A percentile compares a stretch with the other conserved stretches of the same genome.
These are phyloP conservation scores for Synaphobranchus kaupii DNA, from an alignment of 2,797 vertebrate genomes.

Conservation along the genomic window DNA sequence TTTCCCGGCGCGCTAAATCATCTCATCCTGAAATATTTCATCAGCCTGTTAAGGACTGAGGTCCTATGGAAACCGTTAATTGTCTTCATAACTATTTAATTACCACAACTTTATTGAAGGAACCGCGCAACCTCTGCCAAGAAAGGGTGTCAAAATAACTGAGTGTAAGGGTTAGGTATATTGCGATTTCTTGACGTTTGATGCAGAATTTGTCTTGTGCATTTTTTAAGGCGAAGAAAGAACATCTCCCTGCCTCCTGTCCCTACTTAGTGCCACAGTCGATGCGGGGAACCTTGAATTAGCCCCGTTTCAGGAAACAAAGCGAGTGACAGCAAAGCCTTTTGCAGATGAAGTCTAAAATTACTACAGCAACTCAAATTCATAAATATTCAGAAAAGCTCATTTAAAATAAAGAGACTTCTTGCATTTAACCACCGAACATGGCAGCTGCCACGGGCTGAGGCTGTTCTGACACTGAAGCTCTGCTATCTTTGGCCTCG, in stretches of 20 bases:
- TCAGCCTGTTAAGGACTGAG: slow-evolving; percentile 42
- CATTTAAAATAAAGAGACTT: background rate
- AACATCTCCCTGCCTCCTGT: slow-evolving; percentile 26
- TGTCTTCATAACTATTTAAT: slow-evolving; percentile 57
- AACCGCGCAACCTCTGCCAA: slow-evolving; percentile 36
- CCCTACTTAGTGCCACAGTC: background rate
- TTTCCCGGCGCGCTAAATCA: slow-evolving; percentile 29
- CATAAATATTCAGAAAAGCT: background rate
- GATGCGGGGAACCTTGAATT: background rate
- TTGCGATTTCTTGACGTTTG: slow-evolving; percentile 16
- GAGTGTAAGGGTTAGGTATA: background rate
- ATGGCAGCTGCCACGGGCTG: background rate
- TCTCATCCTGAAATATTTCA: slow-evolving; percentile 30
- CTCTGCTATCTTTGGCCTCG: background rate
- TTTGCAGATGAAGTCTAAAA: background rate
- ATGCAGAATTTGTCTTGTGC: background rate
- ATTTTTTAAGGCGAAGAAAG: slow-evolving; percentile 42
- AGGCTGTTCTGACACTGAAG: background rate
- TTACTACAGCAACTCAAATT: background rate
- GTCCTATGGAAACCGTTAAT: slow-evolving; percentile 63
- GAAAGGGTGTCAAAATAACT: background rate
- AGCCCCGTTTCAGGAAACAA: background rate
- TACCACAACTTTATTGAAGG: slow-evolving; percentile 47
- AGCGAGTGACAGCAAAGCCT: background rate
- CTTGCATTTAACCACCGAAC: background rate